Base-by-base conservation (phyloP, 2,888 invertebrate species). In the Calameuta filiformis region DNA sequence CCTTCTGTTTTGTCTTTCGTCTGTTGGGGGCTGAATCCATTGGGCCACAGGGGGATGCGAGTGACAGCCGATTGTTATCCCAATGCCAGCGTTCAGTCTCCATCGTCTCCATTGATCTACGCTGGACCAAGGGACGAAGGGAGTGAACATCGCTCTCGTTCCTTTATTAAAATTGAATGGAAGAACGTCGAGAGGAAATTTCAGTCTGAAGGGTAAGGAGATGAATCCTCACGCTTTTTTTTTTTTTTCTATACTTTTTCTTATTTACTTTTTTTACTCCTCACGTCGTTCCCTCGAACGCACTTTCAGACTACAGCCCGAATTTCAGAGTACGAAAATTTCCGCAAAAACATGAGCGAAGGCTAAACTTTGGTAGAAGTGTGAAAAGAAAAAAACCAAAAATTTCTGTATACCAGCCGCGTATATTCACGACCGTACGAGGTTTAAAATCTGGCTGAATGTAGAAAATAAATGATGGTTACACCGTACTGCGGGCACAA, bases 1-100 rank as follows among this genome's bases (percentile, higher is more conserved):
- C 71, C 71, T 71, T 71, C 33, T 71, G 71, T 71, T 71, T 71
- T 33, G 71, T 71, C 71, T 71, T 71, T 33, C 40, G 23, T 23
- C 40, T 56, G 40, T 56, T 15, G 2, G 23, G 33, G 33, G 33
- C 33, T 33, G 79, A 84, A 84, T 82, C 84, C 80, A 80, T 79
- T 83, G 77, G 81, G 79, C 71, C 81, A 81, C 80, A 23, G 82
- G 82, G 82, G 84, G 81, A 83, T 86, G 85, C 85, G 83, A 85
- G 79, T 85, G 85, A 85, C 85, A 86, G 85, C 76, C 83, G 85
- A 87, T 84, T 86, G 85, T 87, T 78, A 78, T 78, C 78, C 68
- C 78, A 34, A 76, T 73, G 78, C 75, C 31, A 11, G 40, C 68
- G 73, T 35, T 75, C 75, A 75, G 71, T 73, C 75, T 71, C 33